Conservation (phyloP, 2,113 vertebrate species). For the Malurus cyaneus region DNA sequence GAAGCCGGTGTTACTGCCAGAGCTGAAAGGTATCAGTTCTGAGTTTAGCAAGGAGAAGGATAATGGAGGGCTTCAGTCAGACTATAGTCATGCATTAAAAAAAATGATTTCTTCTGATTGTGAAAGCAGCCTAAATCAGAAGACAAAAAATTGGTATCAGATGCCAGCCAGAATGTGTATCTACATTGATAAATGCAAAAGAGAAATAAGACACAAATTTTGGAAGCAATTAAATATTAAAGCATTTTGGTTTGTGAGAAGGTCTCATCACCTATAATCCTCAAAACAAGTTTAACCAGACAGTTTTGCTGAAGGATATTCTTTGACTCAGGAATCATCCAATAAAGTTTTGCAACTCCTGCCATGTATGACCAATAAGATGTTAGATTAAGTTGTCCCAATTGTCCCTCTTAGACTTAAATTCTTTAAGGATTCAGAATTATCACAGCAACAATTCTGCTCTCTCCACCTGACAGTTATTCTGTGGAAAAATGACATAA, state of each 20-base stretch:
- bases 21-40: not conserved
- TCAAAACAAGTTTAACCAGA: not conserved
- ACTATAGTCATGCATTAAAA: not conserved
- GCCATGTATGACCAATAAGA: not conserved
- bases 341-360: not conserved
- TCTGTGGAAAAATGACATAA: not conserved
- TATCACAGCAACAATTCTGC: not conserved
- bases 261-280: not conserved
- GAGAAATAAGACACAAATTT: not conserved
- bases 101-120: not conserved
- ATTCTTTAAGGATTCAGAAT: not conserved
- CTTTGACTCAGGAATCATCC: not conserved
- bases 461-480: not conserved
- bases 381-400: not conserved
- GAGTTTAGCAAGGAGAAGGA: not conserved
- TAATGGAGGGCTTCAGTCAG: not conserved
- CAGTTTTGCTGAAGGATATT: not conserved
- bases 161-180: not conserved
- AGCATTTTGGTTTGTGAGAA: not conserved
- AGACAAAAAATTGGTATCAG: not conserved
- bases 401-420: not conserved
- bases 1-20: not conserved
- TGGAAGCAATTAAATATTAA: not conserved
- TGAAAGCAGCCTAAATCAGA: not conserved
- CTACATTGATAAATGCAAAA: not conserved